Base-by-base conservation (phyloP, 1,140 invertebrate species). In the Drosophila kanapiae region DNA sequence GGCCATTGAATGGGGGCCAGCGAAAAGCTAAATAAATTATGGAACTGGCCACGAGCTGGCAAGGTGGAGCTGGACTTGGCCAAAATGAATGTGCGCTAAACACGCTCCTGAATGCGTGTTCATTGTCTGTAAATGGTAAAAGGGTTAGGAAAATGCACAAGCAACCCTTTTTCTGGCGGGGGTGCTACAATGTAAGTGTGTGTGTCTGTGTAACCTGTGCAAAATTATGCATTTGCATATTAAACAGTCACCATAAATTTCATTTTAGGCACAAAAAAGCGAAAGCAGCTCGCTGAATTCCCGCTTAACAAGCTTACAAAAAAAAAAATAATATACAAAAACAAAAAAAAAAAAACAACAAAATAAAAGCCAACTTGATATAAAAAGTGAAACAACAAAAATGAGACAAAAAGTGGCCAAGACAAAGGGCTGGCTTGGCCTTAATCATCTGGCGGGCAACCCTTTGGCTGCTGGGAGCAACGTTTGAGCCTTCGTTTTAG, bases 161-260 rank as follows among this genome's bases (percentile, higher is more conserved):
- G 72, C 62, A 53, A 77, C 72, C 72, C 65, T 62, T 56, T 37
- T 76, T 40, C 10, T 45, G 42, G 56, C 18, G 71, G 38, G 42
- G 38, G 35, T 49, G 29, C 53, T 56, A 65, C 61, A 80, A 70
- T 48, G 69, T 80, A 56, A 58, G 78, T 65, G 60, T 77, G 56
- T 63, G 31, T 13, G 9, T 33, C 7, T 40, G 48, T 59, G 37
- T 43, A 59, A 58, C 60, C 65, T 71, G 75, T 86, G 84, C 80
- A 83, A 84, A 80, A 88, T 90, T 88, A 88, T 88, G 85, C 85
- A 83, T 90, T 82, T 90, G 85, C 85, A 90, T 90, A 90, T 90
- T 82, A 90, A 90, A 82, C 80, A 90, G 80, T 65, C 68, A 60
- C 76, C 78, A 80, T 80, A 80, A 74, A 80, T 80, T 80, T 79